A percentile compares a stretch with the other conserved stretches of the same genome.
Conservation (phyloP, 2,797 vertebrate species). For the Notolabrus celidotus region DNA sequence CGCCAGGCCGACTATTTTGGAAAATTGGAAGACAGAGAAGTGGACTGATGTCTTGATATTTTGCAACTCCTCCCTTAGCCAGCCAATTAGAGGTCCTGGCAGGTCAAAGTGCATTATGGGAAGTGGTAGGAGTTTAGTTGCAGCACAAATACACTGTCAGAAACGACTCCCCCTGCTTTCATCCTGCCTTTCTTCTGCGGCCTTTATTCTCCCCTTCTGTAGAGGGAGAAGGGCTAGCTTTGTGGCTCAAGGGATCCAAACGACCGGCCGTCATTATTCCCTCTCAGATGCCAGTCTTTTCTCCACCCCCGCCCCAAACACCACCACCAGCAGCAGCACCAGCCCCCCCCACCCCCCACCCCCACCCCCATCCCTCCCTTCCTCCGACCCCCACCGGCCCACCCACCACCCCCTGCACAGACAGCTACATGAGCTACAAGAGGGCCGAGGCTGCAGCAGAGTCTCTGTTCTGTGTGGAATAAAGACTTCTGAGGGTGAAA, state of each 20-base stretch:
- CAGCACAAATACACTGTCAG: constrained; percentile 90
- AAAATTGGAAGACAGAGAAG: constrained; percentile 85
- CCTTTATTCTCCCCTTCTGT: constrained; percentile 88
- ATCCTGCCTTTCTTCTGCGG: constrained; percentile 87
- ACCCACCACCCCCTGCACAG: constrained; percentile 81
- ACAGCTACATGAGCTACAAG: constrained; percentile 88
- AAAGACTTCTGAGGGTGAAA: constrained; percentile 92
- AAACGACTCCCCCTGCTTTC: constrained; percentile 84
- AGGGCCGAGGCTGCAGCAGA: constrained; percentile 81
- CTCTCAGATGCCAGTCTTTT: constrained; percentile 90
- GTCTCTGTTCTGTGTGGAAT: constrained; percentile 90
- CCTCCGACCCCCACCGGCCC: constrained; percentile 2
- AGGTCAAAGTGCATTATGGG: constrained; percentile 94
- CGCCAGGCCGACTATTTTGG: not conserved
- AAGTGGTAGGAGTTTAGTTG: constrained; percentile 91
- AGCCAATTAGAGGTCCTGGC: constrained; percentile 90
- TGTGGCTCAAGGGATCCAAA: constrained; percentile 94
- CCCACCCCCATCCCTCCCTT: constrained; percentile 18
- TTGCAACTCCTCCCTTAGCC: constrained; percentile 88
- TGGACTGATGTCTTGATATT: constrained; percentile 89
- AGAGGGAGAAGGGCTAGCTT: constrained; percentile 88
- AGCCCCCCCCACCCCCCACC: constrained; percentile 37
- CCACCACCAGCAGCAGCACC: constrained; percentile 10
- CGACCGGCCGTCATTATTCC: constrained; percentile 93
- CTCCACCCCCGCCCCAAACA: constrained; percentile 46